Evolutionary conservation across 2,888 invertebrate species (phyloP).

Genomic region (Agelastica alni): DNA sequence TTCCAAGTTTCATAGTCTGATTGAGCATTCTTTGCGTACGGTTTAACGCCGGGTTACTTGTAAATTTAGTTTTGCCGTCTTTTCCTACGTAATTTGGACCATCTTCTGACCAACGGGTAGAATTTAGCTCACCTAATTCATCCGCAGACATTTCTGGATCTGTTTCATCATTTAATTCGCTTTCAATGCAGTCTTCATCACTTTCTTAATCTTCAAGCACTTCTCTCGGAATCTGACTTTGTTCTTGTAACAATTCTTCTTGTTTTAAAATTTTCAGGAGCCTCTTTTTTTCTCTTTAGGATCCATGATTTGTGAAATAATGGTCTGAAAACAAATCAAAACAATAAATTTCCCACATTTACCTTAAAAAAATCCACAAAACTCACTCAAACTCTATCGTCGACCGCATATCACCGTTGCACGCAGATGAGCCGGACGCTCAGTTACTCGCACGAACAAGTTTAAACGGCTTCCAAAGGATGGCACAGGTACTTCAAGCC

Average conservation of each 20-base stretch:
- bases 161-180: background rate
- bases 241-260: background rate
- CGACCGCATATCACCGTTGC: too few relatives aligned
- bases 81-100: slow-evolving; percentile 4
- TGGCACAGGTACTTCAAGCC: too few relatives aligned
- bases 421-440: too few relatives aligned
- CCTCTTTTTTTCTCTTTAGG: background rate
- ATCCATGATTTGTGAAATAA: background rate
- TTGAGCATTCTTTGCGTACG: slow-evolving; percentile 1
- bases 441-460: too few relatives aligned
- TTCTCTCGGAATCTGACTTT: background rate
- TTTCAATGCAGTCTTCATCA: background rate
- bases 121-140: slow-evolving; percentile 3
- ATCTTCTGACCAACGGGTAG: slow-evolving; percentile 1
- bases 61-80: background rate
- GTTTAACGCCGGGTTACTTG: too few relatives aligned
- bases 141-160: background rate
- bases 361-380: background rate
- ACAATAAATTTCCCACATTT: background rate
- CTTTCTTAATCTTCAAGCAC: background rate
- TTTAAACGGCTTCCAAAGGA: too few relatives aligned
- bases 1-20: slow-evolving; percentile 4
- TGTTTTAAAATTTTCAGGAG: background rate
- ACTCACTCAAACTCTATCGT: too few relatives aligned
- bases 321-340: background rate